A percentile compares a stretch with the other conserved stretches of the same genome.
These are phyloP conservation scores for Chrysolophus pictus DNA, from an alignment of 2,797 vertebrate species.

Conservation along the genomic window DNA sequence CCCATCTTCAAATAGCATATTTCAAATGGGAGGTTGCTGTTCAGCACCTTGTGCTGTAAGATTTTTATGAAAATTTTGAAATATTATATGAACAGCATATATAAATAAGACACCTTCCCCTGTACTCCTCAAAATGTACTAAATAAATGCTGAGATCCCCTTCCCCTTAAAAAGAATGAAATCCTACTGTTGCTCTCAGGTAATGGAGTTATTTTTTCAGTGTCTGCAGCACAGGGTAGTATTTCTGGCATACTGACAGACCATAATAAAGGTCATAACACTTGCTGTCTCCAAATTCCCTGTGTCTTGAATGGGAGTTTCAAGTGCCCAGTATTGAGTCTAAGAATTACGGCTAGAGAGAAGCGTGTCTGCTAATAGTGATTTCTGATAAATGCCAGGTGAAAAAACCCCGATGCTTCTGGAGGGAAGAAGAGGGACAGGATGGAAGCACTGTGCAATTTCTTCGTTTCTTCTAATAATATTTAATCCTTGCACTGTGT, in stretches of 20 bases:
- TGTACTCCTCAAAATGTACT: neutral
- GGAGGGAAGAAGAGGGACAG: neutral
- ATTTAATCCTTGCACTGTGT: neutral
- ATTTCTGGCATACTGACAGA: neutral
- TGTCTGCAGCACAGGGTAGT: neutral
- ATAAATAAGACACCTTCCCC: neutral
- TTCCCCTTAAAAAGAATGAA: neutral
- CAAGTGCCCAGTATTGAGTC: neutral
- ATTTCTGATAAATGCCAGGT: conserved; percentile 17
- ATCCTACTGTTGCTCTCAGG: neutral
- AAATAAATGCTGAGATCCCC: neutral
- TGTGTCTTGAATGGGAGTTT: neutral
- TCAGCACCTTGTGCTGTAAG: neutral
- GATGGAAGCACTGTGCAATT: neutral
- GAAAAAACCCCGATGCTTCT: neutral
- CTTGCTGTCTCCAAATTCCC: neutral
- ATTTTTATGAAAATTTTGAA: neutral
- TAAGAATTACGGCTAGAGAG: neutral
- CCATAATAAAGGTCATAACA: conserved; percentile 9
- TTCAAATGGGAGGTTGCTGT: neutral
- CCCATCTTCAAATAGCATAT: neutral
- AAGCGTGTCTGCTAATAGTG: neutral
- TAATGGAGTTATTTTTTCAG: conserved; percentile 19
- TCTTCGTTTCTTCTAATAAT: neutral
- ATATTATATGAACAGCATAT: neutral